These are phyloP conservation scores for Crossocerus cetratus DNA, from an alignment of 2,888 invertebrate genomes.

Conservation along the genomic window DNA sequence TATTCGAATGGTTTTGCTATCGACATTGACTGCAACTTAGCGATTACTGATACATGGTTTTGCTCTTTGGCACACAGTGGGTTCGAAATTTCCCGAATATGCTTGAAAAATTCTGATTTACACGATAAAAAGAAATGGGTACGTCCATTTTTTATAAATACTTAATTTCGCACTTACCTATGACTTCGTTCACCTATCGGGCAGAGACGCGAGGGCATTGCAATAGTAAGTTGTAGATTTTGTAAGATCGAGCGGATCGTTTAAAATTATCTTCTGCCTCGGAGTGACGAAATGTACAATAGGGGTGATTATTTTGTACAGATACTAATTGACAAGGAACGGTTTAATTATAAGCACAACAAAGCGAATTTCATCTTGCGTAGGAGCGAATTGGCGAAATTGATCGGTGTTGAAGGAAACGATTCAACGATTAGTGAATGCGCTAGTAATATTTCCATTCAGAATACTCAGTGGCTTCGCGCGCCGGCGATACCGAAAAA, in stretches of 20 bases:
- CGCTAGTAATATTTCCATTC: not conserved
- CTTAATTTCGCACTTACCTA: not conserved
- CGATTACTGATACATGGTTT: too few relatives aligned
- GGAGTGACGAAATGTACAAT: conserved; percentile 26
- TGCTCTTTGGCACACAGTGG: too few relatives aligned
- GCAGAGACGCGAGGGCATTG: conserved; percentile 47
- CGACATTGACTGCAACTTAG: too few relatives aligned
- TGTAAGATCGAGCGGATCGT: conserved; percentile 19
- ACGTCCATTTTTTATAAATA: not conserved
- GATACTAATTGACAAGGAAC: conserved; percentile 29
- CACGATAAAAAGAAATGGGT: too few relatives aligned
- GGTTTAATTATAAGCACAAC: conserved; percentile 2
- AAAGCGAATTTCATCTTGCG: conserved; percentile 9
- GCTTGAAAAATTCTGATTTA: too few relatives aligned
- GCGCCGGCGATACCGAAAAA: conserved; percentile 15
- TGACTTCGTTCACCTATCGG: conserved; percentile 23
- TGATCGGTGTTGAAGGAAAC: conserved; percentile 12
- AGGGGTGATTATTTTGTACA: conserved; percentile 44
- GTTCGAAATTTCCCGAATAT: too few relatives aligned
- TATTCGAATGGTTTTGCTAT: too few relatives aligned
- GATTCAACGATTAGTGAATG: not conserved
- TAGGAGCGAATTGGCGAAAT: conserved; percentile 10
- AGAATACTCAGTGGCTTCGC: conserved; percentile 31
- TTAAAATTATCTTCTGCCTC: conserved; percentile 26
- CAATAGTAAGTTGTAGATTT: conserved; percentile 32